Base-by-base conservation (phyloP, 1,140 invertebrate genomes). In the Atta colombica region DNA sequence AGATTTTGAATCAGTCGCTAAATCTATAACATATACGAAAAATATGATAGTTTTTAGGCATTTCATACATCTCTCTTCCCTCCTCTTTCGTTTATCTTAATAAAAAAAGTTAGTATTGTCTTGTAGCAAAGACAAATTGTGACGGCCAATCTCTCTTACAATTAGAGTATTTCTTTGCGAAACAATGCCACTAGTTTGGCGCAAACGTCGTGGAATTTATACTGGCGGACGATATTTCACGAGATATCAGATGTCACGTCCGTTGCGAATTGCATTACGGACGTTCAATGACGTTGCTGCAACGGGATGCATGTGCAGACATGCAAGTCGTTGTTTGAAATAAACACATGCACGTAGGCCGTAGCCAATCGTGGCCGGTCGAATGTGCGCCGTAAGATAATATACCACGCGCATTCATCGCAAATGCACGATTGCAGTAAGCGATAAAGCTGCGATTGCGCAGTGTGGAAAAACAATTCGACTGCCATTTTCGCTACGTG, bases 401-500 rank as follows among this genome's bases (percentile, higher is more conserved):
- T 80, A 18, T 35, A 61, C 21, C n/a, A 28, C 55, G 53, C 28
- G 6, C 66, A 58, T 45, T 85, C 53, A 75, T 61, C 61, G 53
- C 74, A 7, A 61, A 45, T 78, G 21, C 28, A n/a, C 25, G 87
- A 87, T 60, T 8, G 68, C 55, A 61, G 21, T 58, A 60, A 18
- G 53, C 3, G 78, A 90, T 87, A 84, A 75, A 78, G 65, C 31
- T 45, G 89, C 89, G 89, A 10, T 51, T 90, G 89, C 89, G 89
- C 88, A 71, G 25, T 87, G 6, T 18, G 71, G 65, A 69, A 74
- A 77, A 77, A 61, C 10, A 12, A 6, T 3, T 60, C 80, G 31
- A 21, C 45, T 51, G 35, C 31, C 77, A 58, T 69, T 31, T 63
- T 89, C 8, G 88, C 21, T 89, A 75, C 53, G 45, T 58, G 72